Evolutionary conservation across 2,888 invertebrate genomes (phyloP).

Genomic region (Notodonta ziczac): DNA sequence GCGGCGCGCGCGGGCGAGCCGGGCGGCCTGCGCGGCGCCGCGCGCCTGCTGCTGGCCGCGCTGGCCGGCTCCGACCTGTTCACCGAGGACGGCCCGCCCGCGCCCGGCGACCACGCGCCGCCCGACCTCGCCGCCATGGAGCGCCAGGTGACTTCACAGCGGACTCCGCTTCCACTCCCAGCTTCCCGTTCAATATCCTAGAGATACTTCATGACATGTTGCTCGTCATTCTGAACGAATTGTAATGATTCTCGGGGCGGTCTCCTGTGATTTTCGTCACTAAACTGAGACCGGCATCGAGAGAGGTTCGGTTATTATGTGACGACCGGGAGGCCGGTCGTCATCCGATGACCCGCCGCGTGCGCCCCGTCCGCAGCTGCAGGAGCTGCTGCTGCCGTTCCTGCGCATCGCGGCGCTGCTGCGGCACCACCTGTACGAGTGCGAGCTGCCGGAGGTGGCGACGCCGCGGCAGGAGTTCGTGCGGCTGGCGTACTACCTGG

Average conservation of each 20-base stretch:
- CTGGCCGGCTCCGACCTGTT: slow-evolving; percentile 83
- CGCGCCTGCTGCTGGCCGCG: slow-evolving; percentile 49
- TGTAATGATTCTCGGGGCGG: too few relatives aligned
- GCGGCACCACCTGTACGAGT: slow-evolving; percentile 92
- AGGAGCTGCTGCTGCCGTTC: slow-evolving; percentile 92
- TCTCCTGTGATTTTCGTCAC: too few relatives aligned
- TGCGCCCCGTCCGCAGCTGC: slow-evolving; percentile 79
- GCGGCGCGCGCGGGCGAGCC: slow-evolving; percentile 35
- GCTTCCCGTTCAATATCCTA: too few relatives aligned
- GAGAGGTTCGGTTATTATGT: too few relatives aligned
- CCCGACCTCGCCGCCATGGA: slow-evolving; percentile 58
- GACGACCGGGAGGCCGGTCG: too few relatives aligned
- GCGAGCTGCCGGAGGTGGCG: slow-evolving; percentile 88
- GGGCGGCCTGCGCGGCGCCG: slow-evolving; percentile 48
- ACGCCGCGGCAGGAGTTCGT: slow-evolving; percentile 90
- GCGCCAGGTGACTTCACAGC: slow-evolving; percentile 35
- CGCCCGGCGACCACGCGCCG: slow-evolving; percentile 24
- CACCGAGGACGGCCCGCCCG: slow-evolving; percentile 83
- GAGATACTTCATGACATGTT: too few relatives aligned
- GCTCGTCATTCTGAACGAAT: too few relatives aligned
- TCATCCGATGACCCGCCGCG: too few relatives aligned
- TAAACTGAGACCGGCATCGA: too few relatives aligned
- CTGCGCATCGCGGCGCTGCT: slow-evolving; percentile 93
- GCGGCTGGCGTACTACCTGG: slow-evolving; percentile 90
- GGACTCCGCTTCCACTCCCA: not conserved